Percentiles rank a stretch among this genome's conserved stretches.
phyloP scores from a whole-genome alignment of 2,113 vertebrate species.

The Ia io region DNA sequence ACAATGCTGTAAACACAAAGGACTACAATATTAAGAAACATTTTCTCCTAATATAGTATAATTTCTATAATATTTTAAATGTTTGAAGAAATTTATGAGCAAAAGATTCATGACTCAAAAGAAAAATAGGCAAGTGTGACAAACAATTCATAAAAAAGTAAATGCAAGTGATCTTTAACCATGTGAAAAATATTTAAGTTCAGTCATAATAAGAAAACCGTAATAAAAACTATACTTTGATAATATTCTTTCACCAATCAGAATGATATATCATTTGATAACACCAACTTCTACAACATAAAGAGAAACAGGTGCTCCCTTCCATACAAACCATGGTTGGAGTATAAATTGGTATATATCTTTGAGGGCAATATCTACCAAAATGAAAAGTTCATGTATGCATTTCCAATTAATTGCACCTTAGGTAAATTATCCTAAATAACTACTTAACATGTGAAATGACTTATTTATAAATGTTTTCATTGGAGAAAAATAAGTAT shows the following conservation, averaged over 20 bases:
- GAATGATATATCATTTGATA: neutral
- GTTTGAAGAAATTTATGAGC: neutral
- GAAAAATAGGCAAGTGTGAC: neutral
- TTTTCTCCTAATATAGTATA: neutral
- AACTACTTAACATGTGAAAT: neutral
- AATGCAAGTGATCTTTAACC: neutral
- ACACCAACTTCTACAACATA: neutral
- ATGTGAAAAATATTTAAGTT: neutral
- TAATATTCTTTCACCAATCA: neutral
- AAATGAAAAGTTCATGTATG: neutral
- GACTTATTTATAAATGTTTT: neutral
- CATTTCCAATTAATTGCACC: neutral
- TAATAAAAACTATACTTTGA: neutral
- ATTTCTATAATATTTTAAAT: neutral
- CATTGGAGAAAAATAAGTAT: neutral
- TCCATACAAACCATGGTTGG: neutral
- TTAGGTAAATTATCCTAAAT: neutral
- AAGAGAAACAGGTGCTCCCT: neutral
- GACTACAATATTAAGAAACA: neutral
- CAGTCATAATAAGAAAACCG: neutral
- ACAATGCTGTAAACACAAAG: neutral
- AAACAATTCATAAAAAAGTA: neutral
- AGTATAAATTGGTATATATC: neutral
- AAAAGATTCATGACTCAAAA: neutral
- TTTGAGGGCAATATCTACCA: neutral